Evolutionary conservation across 2,888 invertebrate species (phyloP).

Genomic region (Griposia aprilina): DNA sequence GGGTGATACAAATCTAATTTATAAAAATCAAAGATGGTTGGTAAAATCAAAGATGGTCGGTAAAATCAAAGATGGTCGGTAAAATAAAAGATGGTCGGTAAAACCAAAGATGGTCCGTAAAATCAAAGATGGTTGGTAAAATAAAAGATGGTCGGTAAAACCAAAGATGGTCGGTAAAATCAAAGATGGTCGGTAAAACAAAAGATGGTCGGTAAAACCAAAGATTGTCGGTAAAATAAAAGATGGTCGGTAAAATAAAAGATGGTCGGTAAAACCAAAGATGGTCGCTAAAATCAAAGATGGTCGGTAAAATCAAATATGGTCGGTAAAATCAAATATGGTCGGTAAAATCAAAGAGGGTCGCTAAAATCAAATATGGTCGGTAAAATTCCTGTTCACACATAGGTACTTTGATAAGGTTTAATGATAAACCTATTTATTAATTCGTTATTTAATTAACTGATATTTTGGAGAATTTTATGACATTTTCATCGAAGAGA

Average conservation of each 20-base stretch:
- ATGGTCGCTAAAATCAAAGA: background rate
- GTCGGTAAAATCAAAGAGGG: too few relatives aligned
- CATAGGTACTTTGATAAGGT: slow-evolving; percentile 19
- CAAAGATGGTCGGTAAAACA: background rate
- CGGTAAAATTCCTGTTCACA: slow-evolving; percentile 32
- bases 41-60: background rate
- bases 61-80: slow-evolving; percentile 4
- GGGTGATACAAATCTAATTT: slow-evolving; percentile 37
- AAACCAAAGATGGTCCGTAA: too few relatives aligned
- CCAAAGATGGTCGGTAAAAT: background rate
- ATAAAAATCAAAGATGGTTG: slow-evolving; percentile 1
- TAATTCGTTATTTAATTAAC: slow-evolving; percentile 42
- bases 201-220: too few relatives aligned
- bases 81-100: too few relatives aligned
- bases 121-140: too few relatives aligned
- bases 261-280: background rate
- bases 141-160: slow-evolving; percentile 12
- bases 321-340: too few relatives aligned
- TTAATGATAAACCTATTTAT: slow-evolving; percentile 31
- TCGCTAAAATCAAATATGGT: slow-evolving; percentile 5
- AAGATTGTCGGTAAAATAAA: too few relatives aligned
- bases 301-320: too few relatives aligned
- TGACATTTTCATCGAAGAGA: slow-evolving; percentile 28
- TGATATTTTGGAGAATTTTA: slow-evolving; percentile 21
- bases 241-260: too few relatives aligned